These are phyloP conservation scores for Suncus etruscus DNA, from an alignment of 2,113 vertebrate species.

Conservation along the genomic window DNA sequence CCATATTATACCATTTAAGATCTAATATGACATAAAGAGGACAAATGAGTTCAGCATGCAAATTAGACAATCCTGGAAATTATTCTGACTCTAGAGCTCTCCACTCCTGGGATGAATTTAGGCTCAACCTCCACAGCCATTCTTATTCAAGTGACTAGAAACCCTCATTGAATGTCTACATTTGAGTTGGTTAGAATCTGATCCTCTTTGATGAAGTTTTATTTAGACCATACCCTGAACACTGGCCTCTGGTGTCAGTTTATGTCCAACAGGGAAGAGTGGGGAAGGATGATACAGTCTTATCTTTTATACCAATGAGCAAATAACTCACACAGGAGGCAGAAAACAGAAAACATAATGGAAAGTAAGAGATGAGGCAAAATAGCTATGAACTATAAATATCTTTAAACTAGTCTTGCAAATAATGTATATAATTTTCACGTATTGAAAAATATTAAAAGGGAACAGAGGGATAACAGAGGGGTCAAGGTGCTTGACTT, in stretches of 20 bases:
- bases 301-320: background rate
- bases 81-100: background rate
- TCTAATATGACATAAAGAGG: background rate
- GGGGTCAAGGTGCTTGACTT: too few species aligned
- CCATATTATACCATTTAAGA: background rate
- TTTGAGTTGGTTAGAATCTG: background rate
- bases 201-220: constrained; percentile 11
- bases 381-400: background rate
- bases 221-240: background rate
- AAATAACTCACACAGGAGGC: background rate
- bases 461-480: too few species aligned
- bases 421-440: constrained; percentile 38
- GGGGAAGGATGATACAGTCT: background rate
- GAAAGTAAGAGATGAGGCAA: constrained; percentile 17
- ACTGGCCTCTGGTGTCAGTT: background rate
- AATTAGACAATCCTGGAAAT: background rate
- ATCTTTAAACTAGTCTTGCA: constrained; percentile 10
- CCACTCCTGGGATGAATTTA: background rate
- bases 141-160: background rate
- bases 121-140: background rate
- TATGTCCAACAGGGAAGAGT: background rate
- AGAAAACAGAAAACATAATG: background rate
- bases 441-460: background rate
- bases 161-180: background rate
- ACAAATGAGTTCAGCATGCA: background rate